phyloP scores from a whole-genome alignment of 1,140 invertebrate genomes.

The Condylostylus longicornis region DNA sequence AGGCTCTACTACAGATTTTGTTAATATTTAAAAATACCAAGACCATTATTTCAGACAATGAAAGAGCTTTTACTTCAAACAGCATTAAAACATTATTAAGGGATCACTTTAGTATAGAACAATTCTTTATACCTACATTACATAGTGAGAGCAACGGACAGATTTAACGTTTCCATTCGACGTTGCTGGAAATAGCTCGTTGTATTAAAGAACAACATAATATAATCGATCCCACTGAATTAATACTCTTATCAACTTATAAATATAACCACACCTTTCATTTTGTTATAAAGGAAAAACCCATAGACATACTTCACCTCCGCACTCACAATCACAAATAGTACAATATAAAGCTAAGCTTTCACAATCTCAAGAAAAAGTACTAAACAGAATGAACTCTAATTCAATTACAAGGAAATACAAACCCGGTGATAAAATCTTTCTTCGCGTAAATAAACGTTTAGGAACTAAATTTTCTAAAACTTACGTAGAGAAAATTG shows the following conservation, averaged over 20 bases:
- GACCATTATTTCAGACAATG: constrained; percentile 2
- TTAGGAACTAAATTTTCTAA: too few relatives aligned
- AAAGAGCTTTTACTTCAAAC: neutral
- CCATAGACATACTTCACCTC: too few relatives aligned
- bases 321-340: too few relatives aligned
- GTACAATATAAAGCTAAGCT: too few relatives aligned
- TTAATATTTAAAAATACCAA: constrained; percentile 1
- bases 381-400: too few relatives aligned
- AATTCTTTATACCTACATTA: neutral
- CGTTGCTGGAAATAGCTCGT: constrained; percentile 1
- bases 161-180: constrained; percentile 5
- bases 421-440: too few relatives aligned
- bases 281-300: constrained; percentile 1
- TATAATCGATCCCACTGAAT: neutral
- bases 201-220: constrained; percentile 2
- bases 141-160: constrained; percentile 3
- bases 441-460: too few relatives aligned
- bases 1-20: constrained; percentile 1
- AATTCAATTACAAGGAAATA: too few relatives aligned
- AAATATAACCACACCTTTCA: constrained; percentile 4
- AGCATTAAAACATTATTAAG: neutral
- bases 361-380: too few relatives aligned
- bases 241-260: neutral
- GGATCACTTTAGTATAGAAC: constrained; percentile 3
- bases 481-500: too few relatives aligned